Evolutionary conservation across 1,140 invertebrate genomes (phyloP), one percentile per base, ranked within the genome.

Genomic region (Drosophila pachea): DNA sequence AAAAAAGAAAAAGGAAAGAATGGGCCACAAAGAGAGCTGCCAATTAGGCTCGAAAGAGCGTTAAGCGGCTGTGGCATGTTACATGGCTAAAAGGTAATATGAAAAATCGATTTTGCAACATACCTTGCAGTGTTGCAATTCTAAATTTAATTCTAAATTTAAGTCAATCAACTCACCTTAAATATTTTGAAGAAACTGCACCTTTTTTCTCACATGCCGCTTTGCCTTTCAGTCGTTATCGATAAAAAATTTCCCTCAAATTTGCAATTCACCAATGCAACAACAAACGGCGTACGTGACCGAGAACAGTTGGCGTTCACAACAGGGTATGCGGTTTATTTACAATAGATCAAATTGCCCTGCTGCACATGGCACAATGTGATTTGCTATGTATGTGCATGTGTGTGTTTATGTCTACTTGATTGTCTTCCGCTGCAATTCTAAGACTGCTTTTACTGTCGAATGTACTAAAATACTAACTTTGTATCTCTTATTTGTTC

Each of bases 251-350:
- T 5, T 4, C 31, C 50, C 55, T 22, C 31, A 40, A 70, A 70
- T 55, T 67, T 33, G 56, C 68, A 71, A 67, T 67, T 61, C 53
- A 54, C 62, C 67, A 43, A 61, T 68, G 49, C 63, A 71, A 55
- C 54, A 67, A 71, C 56, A 67, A 67, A 68, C 73, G 79, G 79
- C 79, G 76, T 84, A 84, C 79, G 79, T 84, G 79, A 84, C 79
- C 76, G 76, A 79, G 59, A 84, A 74, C 74, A 79, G 73, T 66
- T 54, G 14, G 43, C 73, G 63, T 83, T 84, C 76, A 84, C 81
- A 86, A 79, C 86, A 73, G 78, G 45, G 60, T 81, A 78, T 77
- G 78, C 75, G 81, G 75, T 84, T 83, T 83, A 84, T 83, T 83
- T 83, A 79, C 79, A 83, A 73, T 73, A 83, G 79, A 83, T 83